Conservation (phyloP, 2,797 vertebrate species). For the Thamnophis elegans region DNA sequence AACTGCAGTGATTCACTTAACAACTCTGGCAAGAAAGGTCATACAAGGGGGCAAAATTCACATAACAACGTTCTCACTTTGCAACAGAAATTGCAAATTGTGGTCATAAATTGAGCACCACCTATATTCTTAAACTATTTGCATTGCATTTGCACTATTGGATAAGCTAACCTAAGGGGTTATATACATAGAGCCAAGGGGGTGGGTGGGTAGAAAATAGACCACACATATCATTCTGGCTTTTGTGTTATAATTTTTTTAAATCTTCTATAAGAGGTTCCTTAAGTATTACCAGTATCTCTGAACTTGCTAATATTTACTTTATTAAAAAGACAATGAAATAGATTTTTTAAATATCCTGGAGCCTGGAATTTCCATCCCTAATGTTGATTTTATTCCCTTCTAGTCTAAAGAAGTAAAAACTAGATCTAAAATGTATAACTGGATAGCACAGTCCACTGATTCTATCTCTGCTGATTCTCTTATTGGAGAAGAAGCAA, state of each 20-base stretch:
- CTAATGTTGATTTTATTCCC: neutral
- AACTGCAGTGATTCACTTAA: neutral
- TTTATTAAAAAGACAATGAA: neutral
- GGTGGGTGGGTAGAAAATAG: no score
- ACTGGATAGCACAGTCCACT: neutral
- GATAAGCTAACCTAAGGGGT: neutral
- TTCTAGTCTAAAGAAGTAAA: neutral
- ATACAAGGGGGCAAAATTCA: neutral
- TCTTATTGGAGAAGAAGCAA: constrained; percentile 1
- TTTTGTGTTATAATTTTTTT: neutral
- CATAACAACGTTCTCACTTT: neutral
- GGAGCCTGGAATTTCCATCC: neutral
- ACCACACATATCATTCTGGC: neutral
- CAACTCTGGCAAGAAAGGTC: neutral
- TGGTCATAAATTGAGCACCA: neutral
- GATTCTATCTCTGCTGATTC: neutral
- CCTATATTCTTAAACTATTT: neutral
- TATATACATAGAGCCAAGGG: neutral
- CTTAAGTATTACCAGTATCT: neutral
- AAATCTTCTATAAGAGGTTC: neutral
- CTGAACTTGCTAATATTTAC: neutral
- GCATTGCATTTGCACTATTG: neutral
- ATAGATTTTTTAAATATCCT: neutral
- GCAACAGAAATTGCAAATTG: neutral
- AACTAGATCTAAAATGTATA: constrained; percentile 1